Conservation (phyloP, 2,797 vertebrate genomes). For the Tenualosa thibaudeaui region DNA sequence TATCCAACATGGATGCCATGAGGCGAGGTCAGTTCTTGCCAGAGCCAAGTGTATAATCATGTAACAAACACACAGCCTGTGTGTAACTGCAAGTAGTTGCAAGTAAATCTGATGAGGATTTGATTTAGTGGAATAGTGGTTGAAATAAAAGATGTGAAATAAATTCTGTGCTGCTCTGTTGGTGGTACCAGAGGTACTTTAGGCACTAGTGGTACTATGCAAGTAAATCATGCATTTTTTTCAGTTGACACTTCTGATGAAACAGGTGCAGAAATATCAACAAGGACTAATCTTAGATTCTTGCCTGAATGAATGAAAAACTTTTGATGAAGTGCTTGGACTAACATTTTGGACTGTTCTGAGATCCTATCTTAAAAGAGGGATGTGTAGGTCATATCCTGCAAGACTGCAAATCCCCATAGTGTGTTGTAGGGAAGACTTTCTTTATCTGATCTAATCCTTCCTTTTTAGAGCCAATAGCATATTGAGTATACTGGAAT, state of each 20-base stretch:
- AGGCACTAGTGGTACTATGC: neutral
- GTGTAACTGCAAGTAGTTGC: no score
- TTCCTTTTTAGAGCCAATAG: neutral
- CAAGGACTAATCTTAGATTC: neutral
- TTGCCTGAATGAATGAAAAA: neutral
- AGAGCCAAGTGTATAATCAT: neutral
- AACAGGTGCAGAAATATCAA: neutral
- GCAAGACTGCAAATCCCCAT: neutral
- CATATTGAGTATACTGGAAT: neutral
- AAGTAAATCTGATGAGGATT: neutral
- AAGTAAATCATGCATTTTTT: neutral
- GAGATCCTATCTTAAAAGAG: neutral
- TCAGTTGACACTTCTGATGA: neutral
- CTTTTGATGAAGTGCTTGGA: neutral
- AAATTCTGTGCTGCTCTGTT: neutral
- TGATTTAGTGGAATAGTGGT: neutral
- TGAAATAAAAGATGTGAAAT: no score
- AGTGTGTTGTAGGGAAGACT: neutral
- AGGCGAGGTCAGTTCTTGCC: neutral
- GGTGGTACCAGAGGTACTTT: neutral
- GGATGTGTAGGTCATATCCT: neutral
- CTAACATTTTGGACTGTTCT: neutral
- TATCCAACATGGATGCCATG: neutral
- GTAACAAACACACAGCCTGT: neutral
- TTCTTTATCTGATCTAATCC: neutral